Conservation (phyloP, 2,113 vertebrate genomes). For the Alces alces region DNA sequence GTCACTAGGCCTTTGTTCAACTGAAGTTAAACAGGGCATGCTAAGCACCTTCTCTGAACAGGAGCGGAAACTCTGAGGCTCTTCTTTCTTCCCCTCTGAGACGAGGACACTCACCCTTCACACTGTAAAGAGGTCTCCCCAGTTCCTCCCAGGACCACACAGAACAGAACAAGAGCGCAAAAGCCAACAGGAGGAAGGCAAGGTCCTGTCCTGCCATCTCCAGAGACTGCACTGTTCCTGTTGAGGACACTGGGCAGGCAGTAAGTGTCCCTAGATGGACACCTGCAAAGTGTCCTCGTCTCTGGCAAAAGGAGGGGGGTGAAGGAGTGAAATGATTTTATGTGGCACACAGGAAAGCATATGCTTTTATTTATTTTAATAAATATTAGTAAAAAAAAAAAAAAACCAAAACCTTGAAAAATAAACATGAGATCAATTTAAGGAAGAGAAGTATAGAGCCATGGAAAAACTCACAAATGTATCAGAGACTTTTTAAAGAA, state of each 20-base stretch:
- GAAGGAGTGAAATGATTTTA: not conserved
- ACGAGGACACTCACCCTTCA: not conserved
- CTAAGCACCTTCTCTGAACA: not conserved
- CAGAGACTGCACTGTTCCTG: not conserved
- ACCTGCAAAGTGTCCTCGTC: not conserved
- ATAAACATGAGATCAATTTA: not conserved
- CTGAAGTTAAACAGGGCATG: not conserved
- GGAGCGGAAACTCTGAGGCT: not conserved
- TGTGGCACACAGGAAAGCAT: rapidly evolving
- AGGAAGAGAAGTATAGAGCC: not conserved
- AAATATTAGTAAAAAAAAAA: not conserved
- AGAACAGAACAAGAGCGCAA: not conserved
- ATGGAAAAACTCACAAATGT: not conserved
- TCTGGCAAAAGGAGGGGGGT: not conserved
- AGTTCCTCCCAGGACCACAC: not conserved
- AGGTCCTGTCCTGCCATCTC: not conserved
- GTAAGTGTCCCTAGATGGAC: rapidly evolving
- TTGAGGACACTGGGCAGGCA: not conserved
- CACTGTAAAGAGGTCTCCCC: not conserved
- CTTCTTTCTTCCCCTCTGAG: not conserved
- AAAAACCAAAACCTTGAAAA: not conserved
- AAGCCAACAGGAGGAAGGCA: not conserved
- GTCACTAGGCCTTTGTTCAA: not conserved
- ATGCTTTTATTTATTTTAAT: not conserved
- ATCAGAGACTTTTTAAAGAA: not conserved